Percentiles rank a stretch among this genome's conserved stretches.
Conservation (phyloP, 2,113 vertebrate species). For the Acanthisitta chloris region DNA sequence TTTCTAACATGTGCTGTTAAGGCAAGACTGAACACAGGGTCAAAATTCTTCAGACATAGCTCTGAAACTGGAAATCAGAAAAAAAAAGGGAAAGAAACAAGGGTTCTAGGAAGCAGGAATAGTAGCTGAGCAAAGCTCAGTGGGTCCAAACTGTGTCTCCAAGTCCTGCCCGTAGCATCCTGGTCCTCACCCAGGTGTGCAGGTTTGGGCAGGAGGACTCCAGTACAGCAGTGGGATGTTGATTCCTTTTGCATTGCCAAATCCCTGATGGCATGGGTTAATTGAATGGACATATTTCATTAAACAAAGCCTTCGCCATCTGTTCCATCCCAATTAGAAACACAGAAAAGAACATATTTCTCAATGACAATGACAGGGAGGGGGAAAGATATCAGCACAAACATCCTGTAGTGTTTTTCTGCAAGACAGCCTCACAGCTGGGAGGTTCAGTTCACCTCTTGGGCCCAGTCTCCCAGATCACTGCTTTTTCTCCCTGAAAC, state of each 20-base stretch:
- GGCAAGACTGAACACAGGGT: neutral
- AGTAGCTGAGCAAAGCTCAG: neutral
- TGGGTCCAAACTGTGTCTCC: neutral
- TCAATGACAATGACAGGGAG: slow-evolving; percentile 26
- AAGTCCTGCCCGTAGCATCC: neutral
- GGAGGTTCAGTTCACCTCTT: neutral
- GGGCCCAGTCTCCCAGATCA: neutral
- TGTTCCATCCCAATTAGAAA: slow-evolving; percentile 63
- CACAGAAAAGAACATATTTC: slow-evolving; percentile 60
- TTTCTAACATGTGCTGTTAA: neutral
- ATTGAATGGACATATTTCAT: slow-evolving; percentile 79
- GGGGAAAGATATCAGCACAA: neutral
- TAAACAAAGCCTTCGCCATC: slow-evolving; percentile 71
- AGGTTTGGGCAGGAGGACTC: neutral
- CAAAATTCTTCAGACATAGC: neutral
- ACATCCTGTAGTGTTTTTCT: slow-evolving; percentile 12
- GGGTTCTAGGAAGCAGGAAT: neutral
- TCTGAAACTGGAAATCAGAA: neutral
- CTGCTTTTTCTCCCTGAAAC: neutral
- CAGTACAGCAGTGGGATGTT: neutral
- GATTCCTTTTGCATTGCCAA: neutral
- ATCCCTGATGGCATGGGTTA: slow-evolving; percentile 62
- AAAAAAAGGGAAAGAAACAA: neutral
- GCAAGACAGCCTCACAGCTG: neutral
- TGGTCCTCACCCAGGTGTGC: fast-evolving